These are phyloP conservation scores for Microhierax caerulescens DNA, from an alignment of 2,797 vertebrate species.

Conservation along the genomic window DNA sequence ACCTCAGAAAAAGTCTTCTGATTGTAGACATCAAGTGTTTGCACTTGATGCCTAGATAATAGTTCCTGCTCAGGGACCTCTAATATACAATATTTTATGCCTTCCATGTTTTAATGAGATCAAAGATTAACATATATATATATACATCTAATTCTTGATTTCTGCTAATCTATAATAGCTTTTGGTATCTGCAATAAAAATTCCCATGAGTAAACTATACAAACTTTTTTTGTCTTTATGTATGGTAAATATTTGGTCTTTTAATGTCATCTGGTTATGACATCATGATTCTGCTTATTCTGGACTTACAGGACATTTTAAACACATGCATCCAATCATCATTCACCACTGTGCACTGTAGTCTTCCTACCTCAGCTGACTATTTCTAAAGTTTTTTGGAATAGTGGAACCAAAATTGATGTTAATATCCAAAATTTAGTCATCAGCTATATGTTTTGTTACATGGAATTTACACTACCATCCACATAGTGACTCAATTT, in stretches of 20 bases:
- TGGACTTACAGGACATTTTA: neutral
- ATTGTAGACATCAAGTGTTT: neutral
- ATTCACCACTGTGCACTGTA: neutral
- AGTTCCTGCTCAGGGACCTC: neutral
- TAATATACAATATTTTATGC: neutral
- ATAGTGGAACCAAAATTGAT: neutral
- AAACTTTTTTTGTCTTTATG: neutral
- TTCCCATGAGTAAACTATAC: neutral
- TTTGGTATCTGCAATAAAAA: neutral
- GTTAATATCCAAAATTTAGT: neutral
- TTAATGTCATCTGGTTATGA: neutral
- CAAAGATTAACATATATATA: neutral
- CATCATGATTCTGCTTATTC: neutral
- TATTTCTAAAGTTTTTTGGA: neutral
- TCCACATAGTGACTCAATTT: neutral
- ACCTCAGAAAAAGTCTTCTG: neutral
- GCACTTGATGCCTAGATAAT: neutral
- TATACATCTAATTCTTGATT: neutral
- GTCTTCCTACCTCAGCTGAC: neutral
- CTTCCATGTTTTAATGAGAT: neutral
- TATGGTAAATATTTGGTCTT: constrained; percentile 39
- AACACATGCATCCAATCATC: neutral
- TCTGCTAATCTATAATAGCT: constrained; percentile 10
- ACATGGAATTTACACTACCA: neutral
- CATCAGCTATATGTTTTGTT: neutral